A percentile compares a stretch with the other conserved stretches of the same genome.
These are phyloP conservation scores for Melanotaenia maccullochi DNA, from an alignment of 2,797 vertebrate species.

Conservation along the genomic window DNA sequence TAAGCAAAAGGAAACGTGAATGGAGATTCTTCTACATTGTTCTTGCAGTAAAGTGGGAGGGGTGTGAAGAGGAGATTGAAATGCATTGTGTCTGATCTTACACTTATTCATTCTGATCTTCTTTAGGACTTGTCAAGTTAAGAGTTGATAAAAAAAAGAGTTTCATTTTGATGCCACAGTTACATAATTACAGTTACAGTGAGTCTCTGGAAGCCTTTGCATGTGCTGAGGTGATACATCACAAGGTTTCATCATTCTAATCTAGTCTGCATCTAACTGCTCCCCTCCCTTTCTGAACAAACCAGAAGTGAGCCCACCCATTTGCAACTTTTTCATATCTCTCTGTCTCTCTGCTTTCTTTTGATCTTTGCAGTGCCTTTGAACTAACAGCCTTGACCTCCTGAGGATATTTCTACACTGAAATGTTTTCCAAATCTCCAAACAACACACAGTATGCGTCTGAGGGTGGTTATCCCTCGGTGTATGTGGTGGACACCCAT, in stretches of 20 bases:
- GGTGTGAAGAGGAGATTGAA: constrained; percentile 9
- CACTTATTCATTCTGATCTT: neutral
- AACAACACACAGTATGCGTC: constrained; percentile 38
- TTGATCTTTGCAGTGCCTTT: neutral
- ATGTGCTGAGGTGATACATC: constrained; percentile 19
- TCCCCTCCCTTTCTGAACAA: constrained; percentile 24
- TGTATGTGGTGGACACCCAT: constrained; percentile 73
- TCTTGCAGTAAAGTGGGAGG: constrained; percentile 40
- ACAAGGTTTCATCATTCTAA: constrained; percentile 2
- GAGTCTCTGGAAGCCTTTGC: neutral
- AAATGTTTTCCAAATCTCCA: neutral
- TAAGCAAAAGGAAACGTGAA: constrained; percentile 63
- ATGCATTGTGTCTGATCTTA: constrained; percentile 15
- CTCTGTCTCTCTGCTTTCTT: neutral
- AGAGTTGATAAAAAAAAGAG: neutral
- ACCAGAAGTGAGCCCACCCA: constrained; percentile 66
- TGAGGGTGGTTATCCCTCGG: constrained; percentile 39
- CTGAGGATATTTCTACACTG: neutral
- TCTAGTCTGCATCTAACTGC: constrained; percentile 28
- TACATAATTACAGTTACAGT: neutral
- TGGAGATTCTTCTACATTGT: constrained; percentile 48
- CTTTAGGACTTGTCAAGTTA: neutral
- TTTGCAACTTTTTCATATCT: constrained; percentile 14
- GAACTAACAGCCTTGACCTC: constrained; percentile 18
- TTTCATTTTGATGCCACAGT: constrained; percentile 9